A percentile compares a stretch with the other conserved stretches of the same genome.
Conservation (phyloP, 2,113 vertebrate species). For the Pleuronectes platessa region DNA sequence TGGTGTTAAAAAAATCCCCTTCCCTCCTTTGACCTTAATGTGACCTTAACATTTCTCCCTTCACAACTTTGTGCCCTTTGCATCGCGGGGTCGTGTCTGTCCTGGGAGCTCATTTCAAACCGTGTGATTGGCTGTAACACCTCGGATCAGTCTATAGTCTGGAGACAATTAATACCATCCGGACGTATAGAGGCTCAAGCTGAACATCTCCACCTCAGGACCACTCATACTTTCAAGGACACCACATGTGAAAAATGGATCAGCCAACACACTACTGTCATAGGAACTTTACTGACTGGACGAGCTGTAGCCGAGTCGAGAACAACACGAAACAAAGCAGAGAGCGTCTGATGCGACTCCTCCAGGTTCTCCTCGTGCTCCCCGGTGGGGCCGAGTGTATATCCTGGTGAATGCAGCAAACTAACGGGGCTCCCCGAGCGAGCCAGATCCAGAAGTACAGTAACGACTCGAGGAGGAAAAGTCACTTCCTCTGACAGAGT, state of each 20-base stretch:
- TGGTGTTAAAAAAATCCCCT: neutral
- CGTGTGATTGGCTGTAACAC: conserved; percentile 13
- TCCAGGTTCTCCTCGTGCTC: conserved; percentile 48
- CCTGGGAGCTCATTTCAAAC: conserved; percentile 16
- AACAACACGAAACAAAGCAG: conserved; percentile 28
- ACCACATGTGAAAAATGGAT: conserved; percentile 35
- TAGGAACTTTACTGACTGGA: conserved; percentile 23
- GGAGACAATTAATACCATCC: conserved; percentile 40
- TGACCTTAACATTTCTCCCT: conserved; percentile 70
- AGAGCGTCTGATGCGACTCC: conserved; percentile 38
- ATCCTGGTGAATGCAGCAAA: conserved; percentile 38
- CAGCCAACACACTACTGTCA: conserved; percentile 11
- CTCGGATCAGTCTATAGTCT: conserved; percentile 12
- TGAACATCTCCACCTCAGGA: conserved; percentile 36
- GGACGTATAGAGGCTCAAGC: conserved; percentile 41
- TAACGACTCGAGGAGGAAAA: conserved; percentile 8
- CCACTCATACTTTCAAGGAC: conserved; percentile 52
- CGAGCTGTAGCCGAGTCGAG: neutral
- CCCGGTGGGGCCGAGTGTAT: conserved; percentile 27
- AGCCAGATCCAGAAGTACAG: conserved; percentile 31
- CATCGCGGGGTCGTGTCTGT: conserved; percentile 13
- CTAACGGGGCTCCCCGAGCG: conserved; percentile 44
- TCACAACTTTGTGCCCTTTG: conserved; percentile 58
- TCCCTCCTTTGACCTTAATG: conserved; percentile 59
- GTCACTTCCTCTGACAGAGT: conserved; percentile 41